Evolutionary conservation across 2,797 vertebrate species (phyloP).

Genomic region (Dicrostonyx torquatus): DNA sequence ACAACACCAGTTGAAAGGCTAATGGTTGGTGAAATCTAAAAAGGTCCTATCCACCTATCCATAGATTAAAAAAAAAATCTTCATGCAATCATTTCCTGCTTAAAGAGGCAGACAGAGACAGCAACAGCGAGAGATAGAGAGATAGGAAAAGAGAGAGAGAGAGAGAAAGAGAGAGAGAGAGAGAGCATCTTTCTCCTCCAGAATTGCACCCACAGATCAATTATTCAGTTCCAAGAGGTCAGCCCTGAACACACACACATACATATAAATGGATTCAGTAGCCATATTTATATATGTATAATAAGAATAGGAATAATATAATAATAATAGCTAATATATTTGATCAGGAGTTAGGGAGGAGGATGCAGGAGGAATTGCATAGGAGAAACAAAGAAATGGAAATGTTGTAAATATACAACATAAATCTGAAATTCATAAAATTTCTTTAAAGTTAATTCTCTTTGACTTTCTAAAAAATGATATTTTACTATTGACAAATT

Average conservation of each 20-base stretch:
- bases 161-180: no score
- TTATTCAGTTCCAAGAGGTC: neutral
- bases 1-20: neutral
- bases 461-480: neutral
- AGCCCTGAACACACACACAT: neutral
- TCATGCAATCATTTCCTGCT: neutral
- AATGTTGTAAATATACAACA: neutral
- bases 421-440: neutral
- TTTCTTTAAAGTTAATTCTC: neutral
- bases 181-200: neutral
- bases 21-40: neutral
- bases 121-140: neutral
- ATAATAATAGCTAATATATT: neutral
- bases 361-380: neutral
- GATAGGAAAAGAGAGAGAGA: neutral
- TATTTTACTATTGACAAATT: neutral
- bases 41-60: neutral
- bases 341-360: neutral
- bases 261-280: neutral
- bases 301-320: neutral
- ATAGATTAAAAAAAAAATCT: neutral
- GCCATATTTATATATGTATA: neutral
- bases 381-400: neutral
- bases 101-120: no score
- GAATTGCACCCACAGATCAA: neutral